These are phyloP conservation scores for Ennomos quercinarius DNA, from an alignment of 2,888 invertebrate species.

Conservation along the genomic window DNA sequence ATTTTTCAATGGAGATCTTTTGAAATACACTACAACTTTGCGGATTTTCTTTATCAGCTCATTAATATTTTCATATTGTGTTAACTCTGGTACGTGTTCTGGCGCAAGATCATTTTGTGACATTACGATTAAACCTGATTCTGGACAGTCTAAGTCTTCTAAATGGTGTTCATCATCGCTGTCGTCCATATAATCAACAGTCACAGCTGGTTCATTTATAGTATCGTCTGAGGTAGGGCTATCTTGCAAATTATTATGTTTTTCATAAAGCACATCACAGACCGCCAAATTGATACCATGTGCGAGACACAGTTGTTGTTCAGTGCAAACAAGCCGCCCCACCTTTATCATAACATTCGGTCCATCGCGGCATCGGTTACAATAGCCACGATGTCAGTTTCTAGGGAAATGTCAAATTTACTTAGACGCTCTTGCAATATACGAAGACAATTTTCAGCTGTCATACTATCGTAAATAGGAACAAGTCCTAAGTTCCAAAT, in stretches of 20 bases:
- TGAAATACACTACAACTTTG: background rate
- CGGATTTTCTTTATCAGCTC: constrained; percentile 3
- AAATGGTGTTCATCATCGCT: background rate
- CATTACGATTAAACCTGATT: no score
- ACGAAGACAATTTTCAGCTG: background rate
- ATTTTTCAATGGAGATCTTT: background rate
- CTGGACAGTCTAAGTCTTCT: no score
- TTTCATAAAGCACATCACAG: background rate
- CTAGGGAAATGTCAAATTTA: background rate
- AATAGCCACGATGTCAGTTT: background rate
- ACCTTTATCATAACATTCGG: background rate
- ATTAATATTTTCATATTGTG: background rate
- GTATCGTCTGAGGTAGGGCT: constrained; percentile 1
- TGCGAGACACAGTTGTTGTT: background rate
- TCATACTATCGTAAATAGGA: background rate
- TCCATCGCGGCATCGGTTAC: background rate
- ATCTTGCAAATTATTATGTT: constrained; percentile 1
- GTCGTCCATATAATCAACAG: constrained; percentile 2
- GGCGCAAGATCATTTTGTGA: no score
- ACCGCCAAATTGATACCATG: background rate
- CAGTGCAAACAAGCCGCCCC: background rate
- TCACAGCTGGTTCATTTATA: constrained; percentile 3
- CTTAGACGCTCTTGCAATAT: background rate
- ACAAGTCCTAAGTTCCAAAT: background rate
- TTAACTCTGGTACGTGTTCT: no score